Evolutionary conservation across 35 echinoderm and acorn worm genomes (phyloP).

Genomic region (Lytechinus variegatus): DNA sequence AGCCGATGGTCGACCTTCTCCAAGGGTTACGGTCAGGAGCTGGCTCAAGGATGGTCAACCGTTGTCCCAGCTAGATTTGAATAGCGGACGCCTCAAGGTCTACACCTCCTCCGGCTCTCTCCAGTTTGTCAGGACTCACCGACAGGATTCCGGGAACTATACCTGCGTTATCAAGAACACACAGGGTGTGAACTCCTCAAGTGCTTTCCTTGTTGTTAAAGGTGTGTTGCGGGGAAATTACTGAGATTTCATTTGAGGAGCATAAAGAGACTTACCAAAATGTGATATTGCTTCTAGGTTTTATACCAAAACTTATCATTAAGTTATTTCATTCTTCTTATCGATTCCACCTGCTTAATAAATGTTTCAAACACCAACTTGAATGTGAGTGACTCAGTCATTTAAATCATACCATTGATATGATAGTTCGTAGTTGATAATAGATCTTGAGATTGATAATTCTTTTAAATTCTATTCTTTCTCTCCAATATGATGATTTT

Average conservation of each 20-base stretch:
- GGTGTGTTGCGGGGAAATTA: slow-evolving; percentile 46
- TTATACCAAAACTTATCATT: too few relatives aligned
- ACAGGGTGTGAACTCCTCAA: slow-evolving; percentile 49
- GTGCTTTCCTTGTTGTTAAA: slow-evolving; percentile 64
- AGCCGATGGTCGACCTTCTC: slow-evolving; percentile 62
- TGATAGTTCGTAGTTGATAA: neutral
- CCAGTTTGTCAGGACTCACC: slow-evolving; percentile 55
- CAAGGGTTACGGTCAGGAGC: slow-evolving; percentile 66
- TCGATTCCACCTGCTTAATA: too few relatives aligned
- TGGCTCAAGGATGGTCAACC: slow-evolving; percentile 84
- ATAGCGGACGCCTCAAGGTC: slow-evolving; percentile 59
- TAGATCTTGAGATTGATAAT: neutral
- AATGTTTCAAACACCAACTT: neutral
- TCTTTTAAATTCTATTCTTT: too few relatives aligned
- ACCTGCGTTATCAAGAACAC: slow-evolving; percentile 81
- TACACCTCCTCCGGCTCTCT: slow-evolving; percentile 63
- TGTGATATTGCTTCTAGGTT: too few relatives aligned
- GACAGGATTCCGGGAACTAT: slow-evolving; percentile 81
- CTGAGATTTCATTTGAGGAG: neutral
- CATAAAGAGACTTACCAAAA: too few relatives aligned
- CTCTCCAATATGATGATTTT: too few relatives aligned
- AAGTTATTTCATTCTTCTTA: too few relatives aligned
- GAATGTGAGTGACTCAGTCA: neutral
- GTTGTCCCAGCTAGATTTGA: slow-evolving; percentile 59
- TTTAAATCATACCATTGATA: neutral